A percentile compares a stretch with the other conserved stretches of the same genome.
These are phyloP conservation scores for Ashinkailepas kermadecensis DNA, from an alignment of 2,888 invertebrate genomes.

Conservation along the genomic window DNA sequence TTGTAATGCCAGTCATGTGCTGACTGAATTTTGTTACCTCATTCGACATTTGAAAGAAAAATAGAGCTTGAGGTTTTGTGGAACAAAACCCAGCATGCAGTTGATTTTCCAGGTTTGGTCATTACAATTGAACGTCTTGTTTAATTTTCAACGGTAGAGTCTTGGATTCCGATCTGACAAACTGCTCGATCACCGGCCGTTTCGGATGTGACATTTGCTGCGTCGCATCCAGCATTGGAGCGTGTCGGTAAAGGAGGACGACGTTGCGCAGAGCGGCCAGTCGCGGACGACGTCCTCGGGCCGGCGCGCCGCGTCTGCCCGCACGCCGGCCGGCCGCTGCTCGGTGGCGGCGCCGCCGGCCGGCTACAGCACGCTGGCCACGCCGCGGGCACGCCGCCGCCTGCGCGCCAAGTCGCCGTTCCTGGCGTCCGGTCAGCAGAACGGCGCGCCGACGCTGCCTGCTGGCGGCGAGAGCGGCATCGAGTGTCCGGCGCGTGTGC, in stretches of 20 bases:
- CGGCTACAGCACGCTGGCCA: slow-evolving; percentile 20
- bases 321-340: neutral
- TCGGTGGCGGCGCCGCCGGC: neutral
- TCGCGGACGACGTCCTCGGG: neutral
- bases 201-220: too few species aligned
- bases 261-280: neutral
- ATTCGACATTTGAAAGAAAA: too few species aligned
- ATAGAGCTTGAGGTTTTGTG: too few species aligned
- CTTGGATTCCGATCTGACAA: too few species aligned
- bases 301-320: neutral
- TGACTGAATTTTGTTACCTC: too few species aligned
- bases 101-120: too few species aligned
- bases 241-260: neutral
- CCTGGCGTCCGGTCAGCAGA: slow-evolving; percentile 5
- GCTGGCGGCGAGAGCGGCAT: slow-evolving; percentile 17
- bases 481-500: slow-evolving; percentile 25
- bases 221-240: neutral
- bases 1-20: too few species aligned
- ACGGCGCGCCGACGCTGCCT: slow-evolving; percentile 12
- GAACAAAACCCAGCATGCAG: too few species aligned
- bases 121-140: too few species aligned
- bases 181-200: too few species aligned
- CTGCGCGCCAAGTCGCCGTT: slow-evolving; percentile 17
- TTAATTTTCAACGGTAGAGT: too few species aligned
- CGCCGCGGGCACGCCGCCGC: slow-evolving; percentile 15